Evolutionary conservation across 2,888 invertebrate genomes (phyloP), one percentile per base, ranked within the genome.

Genomic region (Saturnia japonica): DNA sequence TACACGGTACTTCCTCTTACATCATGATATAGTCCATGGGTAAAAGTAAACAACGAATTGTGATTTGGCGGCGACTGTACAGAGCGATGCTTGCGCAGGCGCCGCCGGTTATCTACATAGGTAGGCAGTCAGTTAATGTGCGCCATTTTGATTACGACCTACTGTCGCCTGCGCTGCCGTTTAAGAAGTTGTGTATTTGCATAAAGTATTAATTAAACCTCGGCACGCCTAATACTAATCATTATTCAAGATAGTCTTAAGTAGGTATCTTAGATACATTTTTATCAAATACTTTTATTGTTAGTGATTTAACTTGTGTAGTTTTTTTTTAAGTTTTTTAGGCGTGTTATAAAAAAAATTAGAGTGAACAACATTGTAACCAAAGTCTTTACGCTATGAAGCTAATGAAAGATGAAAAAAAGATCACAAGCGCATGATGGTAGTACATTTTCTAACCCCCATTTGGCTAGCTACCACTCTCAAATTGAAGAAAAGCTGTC

Each of bases 101-200:
- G 72, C 69, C 68, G 72, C 69, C 69, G 67, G 67, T 14, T 45
- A 47, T 25, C 67, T 42, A 70, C 43, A 57, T n/a, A 68, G 62
- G 51, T 71, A 68, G 62, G 47, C 60, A 25, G 57, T 25, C 66
- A 40, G 47, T 69, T 69, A 72, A 69, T 67, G 69, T 68, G 34
- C 40, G 64, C 67, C 67, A 69, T 72, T 71, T 69, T 71, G 69
- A 72, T 69, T 69, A 57, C 62, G 67, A 60, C 68, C 70, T 40
- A 70, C 51, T 70, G 51, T 66, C 69, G 51, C 28, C 47, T 47
- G 22, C 42, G 40, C 67, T 54, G 54, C 51, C 66, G 42, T 22
- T 19, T 19, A 25, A 40, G 34, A 34, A 70, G 51, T 25, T 14
- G 7, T 11, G 34, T 54, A 66, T 25, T 64, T 42, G 64, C 64